These are phyloP conservation scores for Pseudolycoriella hygida DNA, from an alignment of 2,888 invertebrate species.

Conservation along the genomic window DNA sequence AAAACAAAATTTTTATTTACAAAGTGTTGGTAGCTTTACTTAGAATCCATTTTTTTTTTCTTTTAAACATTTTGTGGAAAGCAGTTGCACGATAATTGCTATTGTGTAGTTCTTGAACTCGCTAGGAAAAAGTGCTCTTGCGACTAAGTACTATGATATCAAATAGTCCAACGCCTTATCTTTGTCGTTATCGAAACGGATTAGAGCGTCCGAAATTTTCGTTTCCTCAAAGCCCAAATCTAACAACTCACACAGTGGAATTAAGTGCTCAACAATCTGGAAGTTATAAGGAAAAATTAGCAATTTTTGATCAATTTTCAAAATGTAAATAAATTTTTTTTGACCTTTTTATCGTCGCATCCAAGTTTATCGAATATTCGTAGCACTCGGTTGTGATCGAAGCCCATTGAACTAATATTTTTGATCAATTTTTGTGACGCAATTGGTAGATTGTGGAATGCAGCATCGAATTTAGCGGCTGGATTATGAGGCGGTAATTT, in stretches of 20 bases:
- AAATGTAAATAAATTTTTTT: neutral
- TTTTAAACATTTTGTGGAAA: too few species aligned
- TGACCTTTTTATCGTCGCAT: constrained; percentile 68
- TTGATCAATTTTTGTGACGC: constrained; percentile 48
- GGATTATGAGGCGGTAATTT: too few species aligned
- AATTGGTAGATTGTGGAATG: constrained; percentile 25
- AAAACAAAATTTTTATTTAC: too few species aligned
- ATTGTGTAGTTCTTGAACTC: too few species aligned
- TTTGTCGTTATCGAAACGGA: constrained; percentile 61
- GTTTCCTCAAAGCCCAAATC: constrained; percentile 71
- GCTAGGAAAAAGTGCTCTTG: too few species aligned
- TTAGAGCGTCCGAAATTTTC: constrained; percentile 51
- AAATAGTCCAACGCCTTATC: constrained; percentile 73
- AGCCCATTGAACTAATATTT: constrained; percentile 75
- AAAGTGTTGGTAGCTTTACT: too few species aligned
- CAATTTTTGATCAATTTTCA: neutral
- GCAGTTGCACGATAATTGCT: too few species aligned
- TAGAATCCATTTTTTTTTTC: too few species aligned
- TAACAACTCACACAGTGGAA: constrained; percentile 57
- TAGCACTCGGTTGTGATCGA: constrained; percentile 61
- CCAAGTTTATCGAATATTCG: constrained; percentile 64
- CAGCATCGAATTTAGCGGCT: neutral
- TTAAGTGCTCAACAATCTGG: constrained; percentile 66
- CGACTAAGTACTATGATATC: constrained; percentile 38
- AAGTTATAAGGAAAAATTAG: constrained; percentile 14